A percentile compares a stretch with the other conserved stretches of the same genome.
These are phyloP conservation scores for Clupea harengus DNA, from an alignment of 2,113 vertebrate genomes.

Conservation along the genomic window DNA sequence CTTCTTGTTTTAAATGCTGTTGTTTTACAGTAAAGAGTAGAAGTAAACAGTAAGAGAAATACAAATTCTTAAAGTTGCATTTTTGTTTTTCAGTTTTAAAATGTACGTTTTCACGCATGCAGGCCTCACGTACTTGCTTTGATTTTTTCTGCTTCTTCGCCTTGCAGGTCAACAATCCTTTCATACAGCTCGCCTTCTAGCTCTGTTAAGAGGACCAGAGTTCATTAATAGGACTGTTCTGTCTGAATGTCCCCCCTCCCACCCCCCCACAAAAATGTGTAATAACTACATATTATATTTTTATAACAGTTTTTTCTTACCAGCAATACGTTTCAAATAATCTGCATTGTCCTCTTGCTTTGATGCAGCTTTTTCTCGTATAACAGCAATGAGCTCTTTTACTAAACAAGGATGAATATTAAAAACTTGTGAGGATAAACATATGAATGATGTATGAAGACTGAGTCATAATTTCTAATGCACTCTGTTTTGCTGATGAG, in stretches of 20 bases:
- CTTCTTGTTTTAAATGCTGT: too few relatives aligned
- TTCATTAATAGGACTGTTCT: neutral
- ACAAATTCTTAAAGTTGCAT: too few relatives aligned
- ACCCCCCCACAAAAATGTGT: neutral
- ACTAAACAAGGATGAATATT: neutral
- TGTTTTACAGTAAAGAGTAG: too few relatives aligned
- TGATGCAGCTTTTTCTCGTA: neutral
- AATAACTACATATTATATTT: neutral
- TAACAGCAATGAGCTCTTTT: neutral
- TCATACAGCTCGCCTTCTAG: neutral
- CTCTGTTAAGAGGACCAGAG: neutral
- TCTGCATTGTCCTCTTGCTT: neutral
- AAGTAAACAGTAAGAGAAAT: too few relatives aligned
- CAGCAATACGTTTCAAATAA: neutral
- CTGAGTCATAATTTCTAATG: neutral
- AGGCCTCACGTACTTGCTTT: neutral
- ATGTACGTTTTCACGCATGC: neutral
- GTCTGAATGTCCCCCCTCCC: neutral
- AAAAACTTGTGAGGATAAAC: neutral
- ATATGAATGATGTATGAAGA: neutral
- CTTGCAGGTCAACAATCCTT: neutral
- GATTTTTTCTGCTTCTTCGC: neutral
- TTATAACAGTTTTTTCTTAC: neutral
- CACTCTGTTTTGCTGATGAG: neutral
- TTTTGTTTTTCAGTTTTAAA: too few relatives aligned